Base-by-base conservation (phyloP, 1,140 invertebrate species). In the Ceratina japonica region DNA sequence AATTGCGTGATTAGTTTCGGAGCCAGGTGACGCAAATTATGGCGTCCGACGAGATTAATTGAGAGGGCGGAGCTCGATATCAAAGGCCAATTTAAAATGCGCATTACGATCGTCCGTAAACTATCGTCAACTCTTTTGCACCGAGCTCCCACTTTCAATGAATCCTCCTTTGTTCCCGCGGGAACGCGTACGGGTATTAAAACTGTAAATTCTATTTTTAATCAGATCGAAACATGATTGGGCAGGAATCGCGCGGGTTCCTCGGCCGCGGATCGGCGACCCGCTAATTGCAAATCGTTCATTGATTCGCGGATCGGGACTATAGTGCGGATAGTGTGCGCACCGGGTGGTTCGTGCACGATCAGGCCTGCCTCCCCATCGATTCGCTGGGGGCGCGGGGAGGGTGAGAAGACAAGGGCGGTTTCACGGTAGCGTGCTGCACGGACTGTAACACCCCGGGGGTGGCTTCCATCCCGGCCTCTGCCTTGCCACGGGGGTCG, bases 351-450 rank as follows among this genome's bases (percentile, higher is more conserved):
- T 73, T 84, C 66, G 83, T 75, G 75, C 86, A 87, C 77, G 81
- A 84, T 87, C 89, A 86, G 83, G 82, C 86, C 86, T 89, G 82
- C 86, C 86, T 89, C 81, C 88, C 86, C 84, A 90, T 90, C 89
- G 89, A 90, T 90, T 85, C 20, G 27, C 59, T 80, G 76, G 69
- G 82, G 78, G 65, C 83, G 69, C 65, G 64, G 8, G 13, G 51
- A 72, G 69, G 37, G n/a, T 16, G 54, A 51, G 75, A 72, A 77
- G 66, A 77, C 75, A 87, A 87, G 87, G 68, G 66, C 64, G 80
- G 80, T 84, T 87, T 86, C 78, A 75, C 80, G 82, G 79, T 82
- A 73, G 59, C 63, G 72, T 78, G 79, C 49, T 70, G 61, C 49
- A 65, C n/a, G 70, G 69, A 71, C 52, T 62, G 18, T 62, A 69